Base-by-base conservation (phyloP, 2,113 vertebrate species). In the Uropsilus gracilis region DNA sequence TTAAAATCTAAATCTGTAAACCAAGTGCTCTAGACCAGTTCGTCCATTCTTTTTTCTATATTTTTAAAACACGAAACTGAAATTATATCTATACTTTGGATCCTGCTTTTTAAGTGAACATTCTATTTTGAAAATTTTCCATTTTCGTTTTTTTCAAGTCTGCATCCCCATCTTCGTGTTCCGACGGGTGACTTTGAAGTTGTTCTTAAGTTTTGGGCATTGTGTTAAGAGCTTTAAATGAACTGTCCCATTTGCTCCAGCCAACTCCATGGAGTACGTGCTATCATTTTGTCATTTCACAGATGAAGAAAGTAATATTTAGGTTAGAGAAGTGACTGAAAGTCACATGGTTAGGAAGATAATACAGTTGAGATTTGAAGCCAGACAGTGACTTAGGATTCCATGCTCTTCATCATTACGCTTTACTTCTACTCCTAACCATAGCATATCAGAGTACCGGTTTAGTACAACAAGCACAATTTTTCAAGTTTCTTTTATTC, bases 251-350 rank as follows among this genome's bases (percentile, higher is more conserved):
- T 37, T 73, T 94, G 68, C 72, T 50, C 64, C 22, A 90, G 61
- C 48, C 68, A 92, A 92, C 69, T 94, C 57, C 63, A 63, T 39
- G 5, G 69, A 87, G 53, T 77, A 91, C 34, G n/a, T 42, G 82
- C 42, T 50, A 83, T 55, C 44, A 72, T 64, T 89, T 93, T 80
- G n/a, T 76, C 53, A 72, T 12, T 78, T 92, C 69, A 78, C 81
- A 68, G 64, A 71, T 66, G 18, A 90, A 96, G 13, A 61, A 90
- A 90, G 20, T 66, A 87, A n/a, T 93, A 84, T 71, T 90, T 95
- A 77, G 50, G 22, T 72, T 76, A 72, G 24, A 75, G 39, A 94
- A 77, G 88, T 83, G 46, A 39, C 68, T 86, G 17, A 95, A 72
- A 46, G 26, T 88, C 77, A 92, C 46, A 87, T 59, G 39, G 39